These are phyloP conservation scores for Sebastes minor DNA, from an alignment of 2,797 vertebrate genomes.

Conservation along the genomic window DNA sequence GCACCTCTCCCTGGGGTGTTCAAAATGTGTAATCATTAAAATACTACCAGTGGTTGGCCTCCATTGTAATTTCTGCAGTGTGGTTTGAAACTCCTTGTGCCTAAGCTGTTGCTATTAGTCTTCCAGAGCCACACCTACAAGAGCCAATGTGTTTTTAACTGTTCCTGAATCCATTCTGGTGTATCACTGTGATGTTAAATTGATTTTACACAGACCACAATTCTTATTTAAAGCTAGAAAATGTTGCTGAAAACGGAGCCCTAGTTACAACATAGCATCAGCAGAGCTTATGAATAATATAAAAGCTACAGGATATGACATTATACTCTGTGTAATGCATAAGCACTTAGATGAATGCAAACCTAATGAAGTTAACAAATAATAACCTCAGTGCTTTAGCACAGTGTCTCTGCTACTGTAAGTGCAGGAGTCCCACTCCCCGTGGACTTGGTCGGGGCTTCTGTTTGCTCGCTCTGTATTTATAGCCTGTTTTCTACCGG, in stretches of 20 bases:
- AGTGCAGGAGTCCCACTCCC: conserved; percentile 59
- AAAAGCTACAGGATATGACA: conserved; percentile 25
- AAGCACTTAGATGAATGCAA: conserved; percentile 21
- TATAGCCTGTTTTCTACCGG: conserved; percentile 68
- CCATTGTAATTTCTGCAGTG: conserved; percentile 61
- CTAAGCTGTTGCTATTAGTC: conserved; percentile 53
- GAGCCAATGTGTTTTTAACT: conserved; percentile 36
- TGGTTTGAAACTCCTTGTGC: conserved; percentile 43
- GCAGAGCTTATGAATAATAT: conserved; percentile 31
- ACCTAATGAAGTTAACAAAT: conserved; percentile 36
- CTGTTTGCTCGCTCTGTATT: conserved; percentile 71
- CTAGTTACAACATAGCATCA: not conserved
- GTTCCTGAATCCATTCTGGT: conserved; percentile 10
- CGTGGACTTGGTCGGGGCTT: conserved; percentile 50
- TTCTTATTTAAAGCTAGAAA: not conserved
- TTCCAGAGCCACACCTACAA: conserved; percentile 38
- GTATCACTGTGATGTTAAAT: conserved; percentile 10
- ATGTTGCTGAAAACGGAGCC: not conserved
- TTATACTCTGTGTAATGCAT: not conserved
- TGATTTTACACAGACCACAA: conserved; percentile 10
- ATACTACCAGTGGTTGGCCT: conserved; percentile 60
- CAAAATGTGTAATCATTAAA: conserved; percentile 81
- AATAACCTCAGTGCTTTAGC: conserved; percentile 24
- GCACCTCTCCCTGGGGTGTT: conserved; percentile 68
- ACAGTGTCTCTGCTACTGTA: conserved; percentile 42